These are phyloP conservation scores for Anolis apletophallus DNA, from an alignment of 2,797 vertebrate species.

Conservation along the genomic window DNA sequence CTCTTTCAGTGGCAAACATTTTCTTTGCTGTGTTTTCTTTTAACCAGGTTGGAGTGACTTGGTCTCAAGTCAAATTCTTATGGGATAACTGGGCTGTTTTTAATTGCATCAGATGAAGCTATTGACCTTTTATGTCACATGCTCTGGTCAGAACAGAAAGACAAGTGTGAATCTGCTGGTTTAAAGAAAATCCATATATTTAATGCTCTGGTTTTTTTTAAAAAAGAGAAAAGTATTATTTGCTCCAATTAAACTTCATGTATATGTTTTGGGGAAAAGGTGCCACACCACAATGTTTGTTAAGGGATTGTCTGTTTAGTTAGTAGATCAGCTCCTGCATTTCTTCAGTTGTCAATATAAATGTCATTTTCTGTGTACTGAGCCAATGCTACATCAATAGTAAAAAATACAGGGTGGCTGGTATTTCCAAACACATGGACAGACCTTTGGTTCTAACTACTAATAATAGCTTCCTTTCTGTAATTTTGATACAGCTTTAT, in stretches of 20 bases:
- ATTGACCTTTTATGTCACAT: slow-evolving; percentile 27
- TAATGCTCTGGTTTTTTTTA: neutral
- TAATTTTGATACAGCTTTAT: neutral
- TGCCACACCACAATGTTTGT: neutral
- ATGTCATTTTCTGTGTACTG: neutral
- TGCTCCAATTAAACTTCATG: no score
- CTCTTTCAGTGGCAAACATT: neutral
- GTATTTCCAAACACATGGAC: neutral
- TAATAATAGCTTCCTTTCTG: neutral
- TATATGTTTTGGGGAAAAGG: no score
- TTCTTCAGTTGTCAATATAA: neutral
- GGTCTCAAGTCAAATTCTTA: neutral
- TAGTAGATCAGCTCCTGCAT: neutral
- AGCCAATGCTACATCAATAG: neutral
- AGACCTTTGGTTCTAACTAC: neutral
- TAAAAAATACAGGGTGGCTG: neutral
- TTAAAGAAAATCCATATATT: neutral
- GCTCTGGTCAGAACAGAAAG: neutral
- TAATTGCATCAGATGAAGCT: neutral
- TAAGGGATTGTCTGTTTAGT: neutral
- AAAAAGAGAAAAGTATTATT: neutral
- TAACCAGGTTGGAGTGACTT: neutral
- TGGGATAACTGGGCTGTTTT: fast-evolving
- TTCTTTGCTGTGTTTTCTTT: slow-evolving; percentile 12
- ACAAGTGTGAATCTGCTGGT: neutral